Conservation (phyloP, 2,888 invertebrate genomes). For the Drepana falcataria region DNA sequence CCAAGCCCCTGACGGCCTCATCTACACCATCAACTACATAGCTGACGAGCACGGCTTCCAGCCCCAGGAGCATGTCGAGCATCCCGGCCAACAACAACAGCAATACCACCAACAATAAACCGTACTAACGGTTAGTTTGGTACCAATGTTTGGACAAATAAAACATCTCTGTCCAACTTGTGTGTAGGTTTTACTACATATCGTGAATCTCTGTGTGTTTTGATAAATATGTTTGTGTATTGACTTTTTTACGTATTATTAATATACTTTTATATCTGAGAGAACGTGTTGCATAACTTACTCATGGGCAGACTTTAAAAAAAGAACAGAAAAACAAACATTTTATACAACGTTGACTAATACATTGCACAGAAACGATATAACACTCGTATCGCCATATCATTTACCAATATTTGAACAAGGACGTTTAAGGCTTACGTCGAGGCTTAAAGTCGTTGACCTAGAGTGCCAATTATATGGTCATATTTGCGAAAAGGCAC, state of each 20-base stretch:
- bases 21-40: conserved; percentile 73
- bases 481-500: too few species aligned
- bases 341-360: not conserved
- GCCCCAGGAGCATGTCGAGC: conserved; percentile 61
- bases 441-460: too few species aligned
- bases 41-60: conserved; percentile 81
- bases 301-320: not conserved
- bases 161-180: conserved; percentile 11
- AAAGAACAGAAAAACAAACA: not conserved
- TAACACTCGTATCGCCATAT: too few species aligned
- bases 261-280: conserved; percentile 4
- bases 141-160: conserved; percentile 7
- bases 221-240: conserved; percentile 12
- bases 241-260: conserved; percentile 18
- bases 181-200: conserved; percentile 55
- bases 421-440: too few species aligned
- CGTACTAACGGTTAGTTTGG: not conserved
- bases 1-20: conserved; percentile 72
- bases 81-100: conserved; percentile 30
- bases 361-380: too few species aligned
- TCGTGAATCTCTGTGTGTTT: conserved; percentile 4
- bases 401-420: too few species aligned
- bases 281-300: conserved; percentile 10
- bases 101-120: conserved; percentile 7
- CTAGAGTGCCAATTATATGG: too few species aligned